Evolutionary conservation across 2,797 vertebrate genomes (phyloP).

Genomic region (Chrysolophus pictus): DNA sequence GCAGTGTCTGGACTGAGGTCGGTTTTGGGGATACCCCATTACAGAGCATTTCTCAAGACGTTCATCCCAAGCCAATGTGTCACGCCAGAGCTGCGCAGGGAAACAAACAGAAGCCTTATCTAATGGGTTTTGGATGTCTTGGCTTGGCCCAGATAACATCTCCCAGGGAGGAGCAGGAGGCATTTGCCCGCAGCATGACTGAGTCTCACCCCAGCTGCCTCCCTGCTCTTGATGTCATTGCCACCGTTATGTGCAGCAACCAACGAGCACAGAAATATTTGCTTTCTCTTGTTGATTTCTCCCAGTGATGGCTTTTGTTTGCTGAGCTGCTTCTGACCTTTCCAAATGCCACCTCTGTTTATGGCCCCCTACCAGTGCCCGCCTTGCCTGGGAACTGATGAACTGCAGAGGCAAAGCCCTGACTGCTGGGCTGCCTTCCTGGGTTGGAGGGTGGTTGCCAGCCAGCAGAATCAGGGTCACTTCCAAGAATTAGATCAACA

Average conservation of each 20-base stretch:
- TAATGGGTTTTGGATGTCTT: background rate
- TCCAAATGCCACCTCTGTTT: conserved; percentile 20
- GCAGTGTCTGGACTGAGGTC: background rate
- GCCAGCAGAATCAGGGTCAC: background rate
- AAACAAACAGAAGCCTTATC: background rate
- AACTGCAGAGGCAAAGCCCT: background rate
- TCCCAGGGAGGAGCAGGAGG: background rate
- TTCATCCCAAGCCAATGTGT: background rate
- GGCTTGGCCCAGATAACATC: background rate
- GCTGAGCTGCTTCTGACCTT: conserved; percentile 21
- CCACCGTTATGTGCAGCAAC: background rate
- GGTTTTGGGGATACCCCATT: rapidly evolving
- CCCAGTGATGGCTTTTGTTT: background rate
- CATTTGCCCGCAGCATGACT: background rate
- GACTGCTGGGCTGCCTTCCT: background rate
- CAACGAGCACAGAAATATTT: background rate
- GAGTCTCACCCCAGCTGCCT: background rate
- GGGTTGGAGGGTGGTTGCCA: background rate
- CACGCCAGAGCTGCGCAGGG: background rate
- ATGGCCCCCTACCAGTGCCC: background rate
- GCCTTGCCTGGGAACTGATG: background rate
- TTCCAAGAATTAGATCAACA: background rate
- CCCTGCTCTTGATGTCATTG: background rate
- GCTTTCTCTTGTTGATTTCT: background rate
- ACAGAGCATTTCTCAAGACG: background rate